Conservation (phyloP, 1,140 invertebrate genomes). For the Prorops nasuta region DNA sequence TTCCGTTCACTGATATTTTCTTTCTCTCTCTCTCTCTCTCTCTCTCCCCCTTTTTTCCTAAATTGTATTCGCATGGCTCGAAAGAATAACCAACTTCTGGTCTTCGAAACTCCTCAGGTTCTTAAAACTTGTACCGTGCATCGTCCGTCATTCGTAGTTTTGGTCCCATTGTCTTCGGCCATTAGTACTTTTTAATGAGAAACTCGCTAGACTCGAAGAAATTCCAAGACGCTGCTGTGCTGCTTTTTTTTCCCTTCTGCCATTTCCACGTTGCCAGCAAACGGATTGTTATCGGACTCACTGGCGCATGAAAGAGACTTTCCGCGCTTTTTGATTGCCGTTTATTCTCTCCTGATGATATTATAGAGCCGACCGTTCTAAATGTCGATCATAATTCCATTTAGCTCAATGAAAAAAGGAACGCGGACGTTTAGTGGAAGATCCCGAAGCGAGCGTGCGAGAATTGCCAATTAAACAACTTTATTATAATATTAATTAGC, state of each 20-base stretch:
- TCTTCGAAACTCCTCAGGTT: slow-evolving; percentile 22
- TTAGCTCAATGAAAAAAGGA: too few relatives aligned
- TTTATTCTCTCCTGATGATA: neutral
- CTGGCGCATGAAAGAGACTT: neutral
- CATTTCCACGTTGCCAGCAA: neutral
- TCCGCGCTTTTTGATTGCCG: neutral
- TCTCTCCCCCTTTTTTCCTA: neutral
- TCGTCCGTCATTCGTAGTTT: slow-evolving; percentile 10
- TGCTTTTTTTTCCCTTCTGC: neutral
- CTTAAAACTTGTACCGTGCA: slow-evolving; percentile 20
- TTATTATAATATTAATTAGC: too few relatives aligned
- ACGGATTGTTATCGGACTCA: neutral
- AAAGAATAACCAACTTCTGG: slow-evolving; percentile 20
- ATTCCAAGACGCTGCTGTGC: neutral
- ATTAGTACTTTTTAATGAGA: slow-evolving; percentile 15
- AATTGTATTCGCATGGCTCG: slow-evolving; percentile 15
- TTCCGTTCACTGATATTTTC: too few relatives aligned
- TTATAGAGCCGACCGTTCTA: too few relatives aligned
- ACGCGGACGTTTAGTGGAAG: too few relatives aligned
- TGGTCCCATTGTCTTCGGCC: slow-evolving; percentile 6
- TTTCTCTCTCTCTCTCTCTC: slow-evolving; percentile 3
- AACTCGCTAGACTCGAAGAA: neutral
- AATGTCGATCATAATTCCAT: too few relatives aligned
- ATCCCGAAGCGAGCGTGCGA: too few relatives aligned
- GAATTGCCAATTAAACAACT: too few relatives aligned